Conservation (phyloP, 2,113 vertebrate genomes). For the Nothoprocta pentlandii region DNA sequence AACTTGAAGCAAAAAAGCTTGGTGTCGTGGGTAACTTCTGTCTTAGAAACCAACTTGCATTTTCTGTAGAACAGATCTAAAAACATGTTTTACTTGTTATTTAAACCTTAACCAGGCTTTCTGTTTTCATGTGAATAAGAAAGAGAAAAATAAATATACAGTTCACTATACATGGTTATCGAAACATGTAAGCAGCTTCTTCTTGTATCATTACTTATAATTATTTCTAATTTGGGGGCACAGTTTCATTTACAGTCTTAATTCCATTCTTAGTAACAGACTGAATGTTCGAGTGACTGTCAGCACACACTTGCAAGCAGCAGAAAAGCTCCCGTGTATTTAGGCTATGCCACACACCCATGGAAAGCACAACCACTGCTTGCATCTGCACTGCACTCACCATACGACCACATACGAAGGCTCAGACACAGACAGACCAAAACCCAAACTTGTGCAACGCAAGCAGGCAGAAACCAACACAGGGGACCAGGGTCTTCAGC, state of each 20-base stretch:
- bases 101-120: background rate
- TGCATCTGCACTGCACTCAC: background rate
- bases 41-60: slow-evolving; percentile 88
- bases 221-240: background rate
- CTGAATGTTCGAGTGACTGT: background rate
- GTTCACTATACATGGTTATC: background rate
- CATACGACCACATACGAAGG: background rate
- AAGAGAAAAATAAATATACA: background rate
- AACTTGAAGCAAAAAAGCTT: slow-evolving; percentile 84
- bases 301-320: background rate
- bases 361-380: background rate
- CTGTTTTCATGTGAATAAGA: background rate
- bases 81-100: slow-evolving; percentile 21
- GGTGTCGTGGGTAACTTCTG: slow-evolving; percentile 88
- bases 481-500: background rate
- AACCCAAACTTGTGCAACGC: background rate
- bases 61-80: slow-evolving; percentile 88
- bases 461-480: background rate
- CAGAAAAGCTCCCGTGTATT: background rate
- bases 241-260: background rate
- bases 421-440: background rate
- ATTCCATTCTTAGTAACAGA: background rate
- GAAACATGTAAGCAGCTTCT: background rate
- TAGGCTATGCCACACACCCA: background rate
- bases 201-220: background rate